Conservation (phyloP, 2,113 vertebrate species). For the Copsychus sechellarum region DNA sequence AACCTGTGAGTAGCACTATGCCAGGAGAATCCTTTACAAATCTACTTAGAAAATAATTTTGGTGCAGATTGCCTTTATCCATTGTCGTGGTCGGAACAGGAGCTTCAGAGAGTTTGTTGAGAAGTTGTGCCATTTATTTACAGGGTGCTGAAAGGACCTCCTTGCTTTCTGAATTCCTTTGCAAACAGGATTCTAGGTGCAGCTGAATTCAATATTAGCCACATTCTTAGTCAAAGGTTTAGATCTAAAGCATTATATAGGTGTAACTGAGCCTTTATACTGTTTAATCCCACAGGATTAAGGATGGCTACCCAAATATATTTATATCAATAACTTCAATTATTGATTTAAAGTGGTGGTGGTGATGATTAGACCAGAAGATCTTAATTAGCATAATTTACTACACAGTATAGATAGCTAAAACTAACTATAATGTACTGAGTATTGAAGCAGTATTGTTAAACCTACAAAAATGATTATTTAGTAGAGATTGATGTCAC, state of each 20-base stretch:
- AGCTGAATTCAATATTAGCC: not conserved
- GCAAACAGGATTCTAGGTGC: not conserved
- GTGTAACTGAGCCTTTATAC: not conserved
- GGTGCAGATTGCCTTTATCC: not conserved
- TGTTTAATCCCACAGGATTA: not conserved
- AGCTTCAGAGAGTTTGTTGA: not conserved
- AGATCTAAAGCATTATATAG: not conserved
- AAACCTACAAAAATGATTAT: not conserved
- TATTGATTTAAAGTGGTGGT: not conserved
- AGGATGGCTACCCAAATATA: not conserved
- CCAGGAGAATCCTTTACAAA: not conserved
- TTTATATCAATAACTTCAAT: not conserved
- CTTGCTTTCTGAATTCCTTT: not conserved
- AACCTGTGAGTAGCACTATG: not conserved
- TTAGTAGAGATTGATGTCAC: not conserved
- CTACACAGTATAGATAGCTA: not conserved
- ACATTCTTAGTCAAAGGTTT: not conserved
- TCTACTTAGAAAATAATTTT: not conserved
- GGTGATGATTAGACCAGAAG: not conserved
- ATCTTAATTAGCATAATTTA: not conserved
- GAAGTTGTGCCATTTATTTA: not conserved
- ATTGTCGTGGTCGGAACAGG: not conserved
- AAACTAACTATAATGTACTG: not conserved
- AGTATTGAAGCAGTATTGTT: not conserved
- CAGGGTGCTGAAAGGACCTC: not conserved